Base-by-base conservation (phyloP, 2,797 vertebrate species). In the Urophycis tenuis region DNA sequence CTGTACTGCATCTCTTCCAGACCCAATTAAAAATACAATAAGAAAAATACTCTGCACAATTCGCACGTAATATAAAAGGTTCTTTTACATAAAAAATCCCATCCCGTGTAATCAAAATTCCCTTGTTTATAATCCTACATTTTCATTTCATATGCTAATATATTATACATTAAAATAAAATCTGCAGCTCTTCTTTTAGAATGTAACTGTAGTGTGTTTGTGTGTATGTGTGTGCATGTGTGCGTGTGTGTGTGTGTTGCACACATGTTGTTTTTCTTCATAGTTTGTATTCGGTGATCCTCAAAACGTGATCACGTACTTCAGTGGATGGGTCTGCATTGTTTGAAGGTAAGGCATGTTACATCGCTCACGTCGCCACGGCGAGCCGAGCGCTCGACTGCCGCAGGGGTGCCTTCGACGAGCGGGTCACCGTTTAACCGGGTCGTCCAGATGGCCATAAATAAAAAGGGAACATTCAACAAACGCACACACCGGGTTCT, bases 21-120 rank as follows among this genome's bases (percentile, higher is more conserved):
- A 71, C 32, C 32, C 30, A 32, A 33, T 31, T 71, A 71, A 71
- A 90, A 90, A 91, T 92, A 89, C 60, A 92, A 88, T 92, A 92
- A 90, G 84, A 92, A 92, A 92, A 93, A 92, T 92, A 92, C 80
- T 90, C 89, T 91, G 80, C 85, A 88, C 90, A 87, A 87, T 86
- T 89, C 88, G 90, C 86, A 91, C 87, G 84, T 81, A 81, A 77
- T 91, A 90, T 85, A 92, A 92, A 92, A 92, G 86, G 79, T 86
- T 84, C n/a, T 29, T 67, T 67, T 67, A 67, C 60, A 67, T 67
- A 67, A 8, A 83, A 89, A 89, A 82, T 80, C 83, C 25, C 60
- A 67, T 87, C 83, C 83, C 85, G 79, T 77, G 85, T 84, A 87
- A 87, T 84, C 85, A 90, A 89, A 84, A 88, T 72, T 31, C 69